Percentiles rank a stretch among this genome's conserved stretches.
phyloP scores from a whole-genome alignment of 2,797 vertebrate genomes.

The Perodicticus potto region DNA sequence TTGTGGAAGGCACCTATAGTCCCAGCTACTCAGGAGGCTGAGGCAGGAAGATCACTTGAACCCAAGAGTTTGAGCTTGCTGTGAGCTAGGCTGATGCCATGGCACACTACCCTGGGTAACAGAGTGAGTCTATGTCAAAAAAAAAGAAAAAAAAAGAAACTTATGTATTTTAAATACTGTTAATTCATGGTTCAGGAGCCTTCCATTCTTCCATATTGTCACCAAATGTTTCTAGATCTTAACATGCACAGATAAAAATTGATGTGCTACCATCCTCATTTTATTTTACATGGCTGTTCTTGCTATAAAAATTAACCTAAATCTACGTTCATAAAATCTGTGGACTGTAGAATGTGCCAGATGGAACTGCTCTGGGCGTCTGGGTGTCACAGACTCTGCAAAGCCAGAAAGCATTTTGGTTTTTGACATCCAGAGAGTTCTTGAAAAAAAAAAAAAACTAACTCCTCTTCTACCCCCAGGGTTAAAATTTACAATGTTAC shows the following conservation, averaged over 20 bases:
- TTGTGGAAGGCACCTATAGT: too few species aligned
- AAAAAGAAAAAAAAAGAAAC: background rate
- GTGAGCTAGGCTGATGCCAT: too few species aligned
- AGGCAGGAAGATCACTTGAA: too few species aligned
- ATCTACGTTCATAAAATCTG: background rate
- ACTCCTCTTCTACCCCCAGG: background rate
- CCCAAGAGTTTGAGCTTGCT: too few species aligned
- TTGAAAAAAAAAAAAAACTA: background rate
- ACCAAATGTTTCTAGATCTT: background rate
- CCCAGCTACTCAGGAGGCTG: too few species aligned
- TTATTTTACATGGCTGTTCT: background rate
- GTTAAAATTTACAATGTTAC: background rate
- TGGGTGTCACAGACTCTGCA: background rate
- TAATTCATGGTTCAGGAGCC: background rate
- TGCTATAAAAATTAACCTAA: background rate
- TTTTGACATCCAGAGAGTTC: background rate
- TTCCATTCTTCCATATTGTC: background rate
- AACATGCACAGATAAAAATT: background rate
- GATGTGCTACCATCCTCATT: background rate
- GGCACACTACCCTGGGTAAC: too few species aligned
- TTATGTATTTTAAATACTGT: background rate
- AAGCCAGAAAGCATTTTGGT: background rate
- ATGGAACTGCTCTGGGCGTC: background rate
- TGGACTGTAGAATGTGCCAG: background rate
- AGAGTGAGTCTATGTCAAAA: background rate